Evolutionary conservation across 2,113 vertebrate genomes (phyloP), one percentile per base, ranked within the genome.

Genomic region (Lycaon pictus): DNA sequence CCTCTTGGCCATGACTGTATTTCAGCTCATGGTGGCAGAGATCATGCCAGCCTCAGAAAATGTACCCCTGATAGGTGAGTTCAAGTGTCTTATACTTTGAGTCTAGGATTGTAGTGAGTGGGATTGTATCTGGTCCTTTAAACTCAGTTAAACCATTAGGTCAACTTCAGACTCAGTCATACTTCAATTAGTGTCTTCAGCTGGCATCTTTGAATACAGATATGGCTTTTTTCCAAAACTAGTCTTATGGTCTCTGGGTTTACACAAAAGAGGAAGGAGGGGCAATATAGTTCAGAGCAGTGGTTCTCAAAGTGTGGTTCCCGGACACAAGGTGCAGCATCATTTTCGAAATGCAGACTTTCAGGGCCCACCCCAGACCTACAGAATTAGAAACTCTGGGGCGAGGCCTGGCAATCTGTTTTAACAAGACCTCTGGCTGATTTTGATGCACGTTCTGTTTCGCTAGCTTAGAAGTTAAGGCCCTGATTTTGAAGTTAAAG

Each of bases 21-120:
- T 99, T 97, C 99, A 99, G 98, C 98, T 99, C 89, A 99, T 99
- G 99, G 99, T 99, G 98, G 99, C 99, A 69, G 99, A 99, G 98
- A 99, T 99, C 98, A 99, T 99, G 99, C 99, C 99, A 2, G 99
- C 99, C 51, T 99, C 99, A 35, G 99, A 99, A 98, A 99, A 99
- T 3, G 99, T 99, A 43, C 99, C 99, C 58, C 99, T 99, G 37
- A 99, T 99, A 98, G 99, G 99, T 99, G 88, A 98, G 99, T 94
- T 71, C 48, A 51, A 90, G 74, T 3, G 1, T 79, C 37, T 95
- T 7, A 19, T 2, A n/a, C 56, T 35, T 35, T 10, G 12, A 81
- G 10, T 20, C 82, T 55, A 35, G n/a, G 55, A 79, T 82, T 88
- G 22, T 79, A 37, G 56, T 23, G 37, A 48, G 7, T 15, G 29